Evolutionary conservation across 1,140 invertebrate species (phyloP), one percentile per base, ranked within the genome.

Genomic region (Bombus confusus): DNA sequence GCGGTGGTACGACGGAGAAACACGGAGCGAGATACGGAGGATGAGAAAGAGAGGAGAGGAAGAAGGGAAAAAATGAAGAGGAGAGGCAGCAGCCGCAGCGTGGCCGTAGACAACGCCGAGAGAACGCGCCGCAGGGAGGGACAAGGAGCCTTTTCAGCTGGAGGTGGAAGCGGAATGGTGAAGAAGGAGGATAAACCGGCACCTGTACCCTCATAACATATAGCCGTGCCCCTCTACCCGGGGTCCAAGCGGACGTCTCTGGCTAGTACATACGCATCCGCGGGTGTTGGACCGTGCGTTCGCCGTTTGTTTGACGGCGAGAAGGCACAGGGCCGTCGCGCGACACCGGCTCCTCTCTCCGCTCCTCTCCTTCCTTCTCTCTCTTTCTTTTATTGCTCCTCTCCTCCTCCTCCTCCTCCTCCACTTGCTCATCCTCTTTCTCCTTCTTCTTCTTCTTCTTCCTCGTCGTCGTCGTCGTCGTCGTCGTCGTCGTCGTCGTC

Each of bases 161-260:
- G 66, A 82, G 86, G 66, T 72, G 84, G 77, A 80, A 73, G 57
- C 41, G 71, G 57, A 25, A 31, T 28, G 77, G 77, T 31, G 78
- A 76, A 76, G 83, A 81, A 86, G 83, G 80, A 84, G 87, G 80
- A 89, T 85, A 91, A 91, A 91, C 90, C 90, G 83, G 90, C 90
- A 91, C 90, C 90, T 91, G 90, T 91, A 91, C 90, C 90, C 90
- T 91, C 83, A 88, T 91, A 91, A 91, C 90, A 39, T 91, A 85
- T 86, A 85, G 82, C 75, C 83, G 74, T 80, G 83, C 85, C 57
- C 80, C 77, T 86, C 71, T 66, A 59, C 47, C 47, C 57, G 34
- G 47, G 43, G 22, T 28, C 62, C 85, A 18, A 68, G 85, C 64
- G 73, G 79, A 89, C 83, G 75, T 89, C 75, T 52, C 31, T n/a